Conservation (phyloP, 2,797 vertebrate genomes). For the Ficedula albicollis region DNA sequence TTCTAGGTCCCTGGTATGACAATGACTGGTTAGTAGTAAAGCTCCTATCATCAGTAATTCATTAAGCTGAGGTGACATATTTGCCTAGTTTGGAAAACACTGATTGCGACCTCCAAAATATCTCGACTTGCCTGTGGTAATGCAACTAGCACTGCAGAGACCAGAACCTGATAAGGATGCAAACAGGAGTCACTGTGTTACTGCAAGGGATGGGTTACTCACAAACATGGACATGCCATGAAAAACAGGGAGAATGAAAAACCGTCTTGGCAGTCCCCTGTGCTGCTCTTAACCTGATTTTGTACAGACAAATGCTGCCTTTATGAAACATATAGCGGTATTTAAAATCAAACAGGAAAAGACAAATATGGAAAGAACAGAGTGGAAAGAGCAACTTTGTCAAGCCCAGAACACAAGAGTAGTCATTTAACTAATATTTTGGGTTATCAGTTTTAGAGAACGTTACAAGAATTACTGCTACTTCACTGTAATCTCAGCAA, state of each 20-base stretch:
- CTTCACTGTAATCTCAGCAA: not conserved
- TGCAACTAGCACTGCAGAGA: not conserved
- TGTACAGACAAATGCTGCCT: not conserved
- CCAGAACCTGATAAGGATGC: not conserved
- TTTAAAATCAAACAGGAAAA: not conserved
- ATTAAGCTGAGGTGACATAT: not conserved
- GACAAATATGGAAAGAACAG: not conserved
- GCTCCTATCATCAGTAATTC: not conserved
- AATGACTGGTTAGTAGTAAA: not conserved
- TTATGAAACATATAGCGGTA: not conserved
- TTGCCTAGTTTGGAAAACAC: not conserved
- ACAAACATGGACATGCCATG: not conserved
- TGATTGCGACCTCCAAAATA: not conserved
- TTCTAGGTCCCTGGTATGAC: not conserved
- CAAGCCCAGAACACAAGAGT: not conserved
- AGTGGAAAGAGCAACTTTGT: not conserved
- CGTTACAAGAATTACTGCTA: not conserved
- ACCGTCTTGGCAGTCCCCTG: rapidly evolving
- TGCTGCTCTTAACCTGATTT: not conserved
- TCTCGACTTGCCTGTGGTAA: not conserved
- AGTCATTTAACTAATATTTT: not conserved
- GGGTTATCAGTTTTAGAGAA: not conserved
- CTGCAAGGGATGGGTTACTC: not conserved
- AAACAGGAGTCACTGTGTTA: not conserved
- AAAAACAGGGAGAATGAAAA: not conserved